Evolutionary conservation across 2,113 vertebrate species (phyloP), one percentile per base, ranked within the genome.

Genomic region (Sorex araneus): DNA sequence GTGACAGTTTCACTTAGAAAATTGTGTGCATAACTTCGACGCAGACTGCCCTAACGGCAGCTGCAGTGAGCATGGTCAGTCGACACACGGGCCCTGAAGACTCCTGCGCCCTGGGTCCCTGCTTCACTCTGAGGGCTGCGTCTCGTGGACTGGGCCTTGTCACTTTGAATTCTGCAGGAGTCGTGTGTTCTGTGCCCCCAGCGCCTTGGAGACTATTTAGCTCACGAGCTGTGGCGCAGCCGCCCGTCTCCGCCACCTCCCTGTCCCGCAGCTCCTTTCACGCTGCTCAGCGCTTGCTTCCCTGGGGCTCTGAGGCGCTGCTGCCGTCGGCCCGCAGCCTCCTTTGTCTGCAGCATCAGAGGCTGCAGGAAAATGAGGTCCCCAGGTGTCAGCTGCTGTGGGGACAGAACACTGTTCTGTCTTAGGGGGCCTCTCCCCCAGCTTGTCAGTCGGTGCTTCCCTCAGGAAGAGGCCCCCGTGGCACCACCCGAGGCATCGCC

Each of bases 131-230:
- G 66, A 54, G 70, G 40, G 30, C 19, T 87, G 84, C 57, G 23
- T 90, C 77, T 74, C 89, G 13, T n/a, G 15, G 27, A n/a, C 73
- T 57, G 80, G 16, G n/a, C 34, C 34, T 91, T 81, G 15, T 15
- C 25, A 27, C 63, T 80, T 81, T 67, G 43, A 84, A 47, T 87
- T 87, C 63, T 47, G 0, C 18, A 34, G 84, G 73, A 40, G 45
- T 60, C 36, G 21, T 11, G 15, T 87, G 78, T 95, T 34, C 63
- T 23, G 30, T 74, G 81, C 28, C 76, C 10, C 36, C 30, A 32
- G 19, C 30, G 45, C 89, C 32, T 64, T 83, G 47, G 79, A 91
- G 90, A 84, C 50, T 81, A 74, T 70, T 74, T 63, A 86, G 88
- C 9, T 10, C 47, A 6, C 50, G 85, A 69, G 69, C 32, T 60